Conservation (phyloP, 2,113 vertebrate species). For the Coreoperca whiteheadi region DNA sequence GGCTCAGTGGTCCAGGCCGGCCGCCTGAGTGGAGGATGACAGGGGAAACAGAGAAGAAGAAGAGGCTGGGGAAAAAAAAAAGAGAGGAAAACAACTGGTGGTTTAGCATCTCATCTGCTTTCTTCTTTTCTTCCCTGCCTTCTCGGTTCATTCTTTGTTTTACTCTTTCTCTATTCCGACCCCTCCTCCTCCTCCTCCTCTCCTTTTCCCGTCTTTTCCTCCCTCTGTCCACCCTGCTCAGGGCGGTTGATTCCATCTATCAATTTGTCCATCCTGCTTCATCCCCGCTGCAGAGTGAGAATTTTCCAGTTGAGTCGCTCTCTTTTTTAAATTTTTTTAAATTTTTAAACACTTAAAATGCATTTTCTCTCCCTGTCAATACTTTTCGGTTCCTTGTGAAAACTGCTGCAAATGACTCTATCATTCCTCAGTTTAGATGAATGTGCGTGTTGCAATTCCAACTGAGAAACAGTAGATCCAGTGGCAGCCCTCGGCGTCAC, state of each 20-base stretch:
- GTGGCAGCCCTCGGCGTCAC: background rate
- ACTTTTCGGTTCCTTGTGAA: background rate
- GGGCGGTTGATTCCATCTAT: slow-evolving; percentile 37
- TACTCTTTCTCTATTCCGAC: background rate
- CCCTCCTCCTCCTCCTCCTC: background rate
- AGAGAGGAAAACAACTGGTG: slow-evolving; percentile 31
- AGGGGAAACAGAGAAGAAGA: slow-evolving; percentile 9
- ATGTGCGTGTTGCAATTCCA: background rate
- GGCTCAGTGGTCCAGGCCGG: slow-evolving; percentile 66
- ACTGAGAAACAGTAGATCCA: slow-evolving; percentile 17
- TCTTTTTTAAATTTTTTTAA: background rate
- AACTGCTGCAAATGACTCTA: background rate
- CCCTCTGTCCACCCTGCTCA: background rate
- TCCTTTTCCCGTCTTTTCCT: background rate
- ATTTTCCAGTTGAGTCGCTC: background rate
- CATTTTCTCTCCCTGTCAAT: background rate
- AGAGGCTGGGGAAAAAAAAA: background rate
- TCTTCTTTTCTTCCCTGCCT: slow-evolving; percentile 28
- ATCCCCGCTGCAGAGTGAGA: slow-evolving; percentile 3
- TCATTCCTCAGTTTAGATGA: slow-evolving; percentile 13
- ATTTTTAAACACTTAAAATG: background rate
- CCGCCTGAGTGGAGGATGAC: slow-evolving; percentile 44
- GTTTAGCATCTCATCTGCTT: slow-evolving; percentile 78
- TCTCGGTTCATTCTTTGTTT: slow-evolving; percentile 41
- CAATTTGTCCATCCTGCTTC: slow-evolving; percentile 15